Evolutionary conservation across 2,113 vertebrate species (phyloP).

Genomic region (Tursiops truncatus): DNA sequence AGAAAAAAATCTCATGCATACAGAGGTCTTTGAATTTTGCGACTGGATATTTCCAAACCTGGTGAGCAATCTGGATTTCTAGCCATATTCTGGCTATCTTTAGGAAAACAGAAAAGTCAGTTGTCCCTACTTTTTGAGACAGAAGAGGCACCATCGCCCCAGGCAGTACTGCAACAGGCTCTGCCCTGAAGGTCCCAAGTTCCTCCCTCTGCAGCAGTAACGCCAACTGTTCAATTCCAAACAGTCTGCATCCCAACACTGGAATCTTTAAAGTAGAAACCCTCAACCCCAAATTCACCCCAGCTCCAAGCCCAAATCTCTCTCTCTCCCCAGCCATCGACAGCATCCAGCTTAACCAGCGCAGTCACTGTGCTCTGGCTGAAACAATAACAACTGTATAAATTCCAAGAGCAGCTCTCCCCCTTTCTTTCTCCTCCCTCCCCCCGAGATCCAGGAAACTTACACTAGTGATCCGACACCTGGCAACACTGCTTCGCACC

Average conservation of each 20-base stretch:
- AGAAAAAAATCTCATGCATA: background rate
- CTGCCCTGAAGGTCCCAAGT: background rate
- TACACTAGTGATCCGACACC: slow-evolving; percentile 76
- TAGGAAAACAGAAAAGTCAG: background rate
- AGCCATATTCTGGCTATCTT: background rate
- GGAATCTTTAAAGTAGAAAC: slow-evolving; percentile 35
- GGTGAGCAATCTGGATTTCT: background rate
- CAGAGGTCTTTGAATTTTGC: background rate
- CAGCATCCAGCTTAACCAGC: background rate
- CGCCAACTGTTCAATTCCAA: background rate
- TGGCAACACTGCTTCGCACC: slow-evolving; percentile 72
- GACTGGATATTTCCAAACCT: background rate
- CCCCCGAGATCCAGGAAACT: slow-evolving; percentile 64
- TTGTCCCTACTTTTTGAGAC: background rate
- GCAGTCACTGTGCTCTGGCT: background rate
- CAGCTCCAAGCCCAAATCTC: background rate
- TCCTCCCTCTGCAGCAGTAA: background rate
- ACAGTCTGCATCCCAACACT: background rate
- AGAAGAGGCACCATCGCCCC: background rate
- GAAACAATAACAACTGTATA: slow-evolving; percentile 27
- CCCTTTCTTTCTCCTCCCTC: slow-evolving; percentile 2
- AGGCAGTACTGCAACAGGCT: background rate
- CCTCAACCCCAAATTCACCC: background rate
- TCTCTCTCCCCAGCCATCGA: background rate
- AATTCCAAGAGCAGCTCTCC: slow-evolving; percentile 50